Base-by-base conservation (phyloP, 2,888 invertebrate genomes). In the Trissoscelio sp. region DNA sequence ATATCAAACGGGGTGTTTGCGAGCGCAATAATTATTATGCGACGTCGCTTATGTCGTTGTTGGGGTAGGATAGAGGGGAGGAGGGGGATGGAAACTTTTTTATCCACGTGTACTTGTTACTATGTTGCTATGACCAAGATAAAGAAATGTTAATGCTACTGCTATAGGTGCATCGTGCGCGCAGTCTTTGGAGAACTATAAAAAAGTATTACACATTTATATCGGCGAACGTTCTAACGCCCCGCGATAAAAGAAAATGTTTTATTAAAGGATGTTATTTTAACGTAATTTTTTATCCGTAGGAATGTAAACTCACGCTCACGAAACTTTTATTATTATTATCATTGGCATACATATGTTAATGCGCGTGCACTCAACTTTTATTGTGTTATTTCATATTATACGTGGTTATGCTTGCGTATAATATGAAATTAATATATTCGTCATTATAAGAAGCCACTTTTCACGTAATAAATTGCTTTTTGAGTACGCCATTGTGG, bases 201-300 rank as follows among this genome's bases (percentile, higher is more conserved):
- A 74, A 72, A 74, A 64, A 64, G 74, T 74, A 74, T 74, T 74
- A 74, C 74, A 64, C 74, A 51, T 75, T 75, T 67, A 75, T 60
- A 57, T 48, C 48, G 72, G 20, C n/a, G 22, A 70, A 24, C 53
- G 60, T 28, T 51, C 66, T 51, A 64, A 53, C 67, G 48, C 20
- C 28, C 22, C 24, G 28, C 66, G 67, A 60, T 67, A 67, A 67
- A 67, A 66, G 67, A 31, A 62, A 51, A 51, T 60, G 60, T 37
- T 58, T 60, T 70, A 70, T 58, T 70, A 48, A 70, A 37, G 70
- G 22, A 60, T 51, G 60, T 72, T 60, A 51, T 72, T 72, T 51
- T 20, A 51, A 16, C 37, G 51, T 46, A 60, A 60, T 60, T 72
- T 57, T 66, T 74, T 48, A 37, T 11, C 46, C 44, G 16, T 5